These are phyloP conservation scores for Gambusia affinis DNA, from an alignment of 2,113 vertebrate species.

Conservation along the genomic window DNA sequence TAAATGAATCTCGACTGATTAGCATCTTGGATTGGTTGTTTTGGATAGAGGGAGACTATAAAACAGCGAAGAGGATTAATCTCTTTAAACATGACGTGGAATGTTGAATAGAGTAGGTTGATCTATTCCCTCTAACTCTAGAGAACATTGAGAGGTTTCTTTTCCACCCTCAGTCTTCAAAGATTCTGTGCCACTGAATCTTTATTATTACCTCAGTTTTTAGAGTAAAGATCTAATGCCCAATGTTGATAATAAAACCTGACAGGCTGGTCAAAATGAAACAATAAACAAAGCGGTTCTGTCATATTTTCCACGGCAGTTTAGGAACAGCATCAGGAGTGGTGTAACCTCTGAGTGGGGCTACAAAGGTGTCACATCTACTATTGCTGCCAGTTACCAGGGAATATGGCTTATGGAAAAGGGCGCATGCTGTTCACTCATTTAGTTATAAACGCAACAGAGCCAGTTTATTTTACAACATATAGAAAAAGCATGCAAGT, in stretches of 20 bases:
- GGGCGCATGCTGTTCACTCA: not conserved
- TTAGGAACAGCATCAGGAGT: constrained; percentile 27
- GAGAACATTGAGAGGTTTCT: constrained; percentile 21
- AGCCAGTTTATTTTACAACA: not conserved
- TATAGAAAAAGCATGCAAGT: not conserved
- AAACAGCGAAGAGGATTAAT: not conserved
- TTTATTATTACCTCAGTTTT: too few relatives aligned
- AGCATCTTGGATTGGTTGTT: constrained; percentile 61
- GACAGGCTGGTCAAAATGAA: constrained; percentile 16
- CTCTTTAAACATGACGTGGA: constrained; percentile 31
- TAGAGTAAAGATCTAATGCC: not conserved
- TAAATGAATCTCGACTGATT: constrained; percentile 53
- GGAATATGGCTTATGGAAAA: constrained; percentile 38
- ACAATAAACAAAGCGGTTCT: constrained; percentile 37
- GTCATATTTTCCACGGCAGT: constrained; percentile 61
- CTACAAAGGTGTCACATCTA: constrained; percentile 48
- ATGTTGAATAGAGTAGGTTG: not conserved
- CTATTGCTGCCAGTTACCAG: constrained; percentile 42
- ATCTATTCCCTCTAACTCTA: constrained; percentile 1
- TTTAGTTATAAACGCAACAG: not conserved
- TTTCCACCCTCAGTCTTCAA: not conserved
- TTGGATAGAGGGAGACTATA: constrained; percentile 50
- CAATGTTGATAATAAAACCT: constrained; percentile 19
- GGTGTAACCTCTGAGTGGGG: constrained; percentile 25
- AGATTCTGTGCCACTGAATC: not conserved